A percentile compares a stretch with the other conserved stretches of the same genome.
These are phyloP conservation scores for Phrynocephalus guinanensis DNA, from an alignment of 2,797 vertebrate species.

Conservation along the genomic window DNA sequence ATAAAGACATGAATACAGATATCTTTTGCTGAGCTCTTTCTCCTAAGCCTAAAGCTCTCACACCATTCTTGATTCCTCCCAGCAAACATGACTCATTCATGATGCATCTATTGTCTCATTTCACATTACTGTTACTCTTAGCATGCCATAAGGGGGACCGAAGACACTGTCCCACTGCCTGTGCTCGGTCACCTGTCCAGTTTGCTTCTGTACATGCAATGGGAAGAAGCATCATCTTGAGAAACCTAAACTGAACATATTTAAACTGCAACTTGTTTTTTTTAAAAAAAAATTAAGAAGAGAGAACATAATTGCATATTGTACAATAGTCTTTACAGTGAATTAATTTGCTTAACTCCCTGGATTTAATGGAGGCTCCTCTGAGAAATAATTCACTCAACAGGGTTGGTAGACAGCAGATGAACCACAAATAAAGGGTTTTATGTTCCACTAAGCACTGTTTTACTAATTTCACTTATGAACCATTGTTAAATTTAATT, in stretches of 20 bases:
- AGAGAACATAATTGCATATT: slow-evolving; percentile 10
- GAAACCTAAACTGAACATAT: neutral
- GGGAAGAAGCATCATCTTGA: neutral
- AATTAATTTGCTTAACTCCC: slow-evolving; percentile 71
- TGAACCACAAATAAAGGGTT: slow-evolving; percentile 74
- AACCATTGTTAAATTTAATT: slow-evolving; percentile 72
- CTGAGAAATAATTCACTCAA: slow-evolving; percentile 68
- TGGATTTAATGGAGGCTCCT: slow-evolving; percentile 71
- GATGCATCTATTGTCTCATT: too few species aligned
- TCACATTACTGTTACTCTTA: too few species aligned
- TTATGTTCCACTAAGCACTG: slow-evolving; percentile 67
- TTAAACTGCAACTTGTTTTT: neutral
- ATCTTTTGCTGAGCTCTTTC: too few species aligned
- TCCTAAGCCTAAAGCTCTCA: too few species aligned
- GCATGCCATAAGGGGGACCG: neutral
- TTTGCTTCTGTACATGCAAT: neutral
- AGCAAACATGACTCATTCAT: too few species aligned
- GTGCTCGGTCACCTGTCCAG: neutral
- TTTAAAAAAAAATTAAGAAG: neutral
- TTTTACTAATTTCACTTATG: slow-evolving; percentile 75
- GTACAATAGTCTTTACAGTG: slow-evolving; percentile 51
- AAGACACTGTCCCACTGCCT: neutral
- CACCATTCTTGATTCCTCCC: too few species aligned
- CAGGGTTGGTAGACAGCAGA: slow-evolving; percentile 63
- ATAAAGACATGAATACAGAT: too few species aligned